Percentiles rank a stretch among this genome's conserved stretches.
phyloP scores from a whole-genome alignment of 2,797 vertebrate species.

The Otus scops region DNA sequence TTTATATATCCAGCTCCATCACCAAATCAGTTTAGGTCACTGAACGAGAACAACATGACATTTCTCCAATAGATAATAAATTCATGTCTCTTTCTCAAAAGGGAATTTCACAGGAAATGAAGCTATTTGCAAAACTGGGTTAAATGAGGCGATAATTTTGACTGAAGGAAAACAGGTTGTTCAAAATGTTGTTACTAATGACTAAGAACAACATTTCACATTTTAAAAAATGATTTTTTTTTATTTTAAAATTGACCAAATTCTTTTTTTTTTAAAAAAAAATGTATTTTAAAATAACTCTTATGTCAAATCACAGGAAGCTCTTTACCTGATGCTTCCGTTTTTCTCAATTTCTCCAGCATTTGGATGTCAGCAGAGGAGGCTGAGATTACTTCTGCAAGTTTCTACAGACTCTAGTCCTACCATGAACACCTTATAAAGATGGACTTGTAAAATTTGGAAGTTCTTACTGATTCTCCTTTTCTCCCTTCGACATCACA shows the following conservation, averaged over 20 bases:
- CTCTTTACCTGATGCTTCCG: not conserved
- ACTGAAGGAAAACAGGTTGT: not conserved
- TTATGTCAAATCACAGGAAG: not conserved
- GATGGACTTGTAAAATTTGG: not conserved
- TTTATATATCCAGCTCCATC: not conserved
- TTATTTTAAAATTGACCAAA: not conserved
- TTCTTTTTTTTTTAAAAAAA: not conserved
- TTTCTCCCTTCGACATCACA: not conserved
- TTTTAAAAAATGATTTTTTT: not conserved
- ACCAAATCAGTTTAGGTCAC: not conserved
- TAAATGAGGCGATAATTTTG: not conserved
- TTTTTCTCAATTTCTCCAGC: not conserved
- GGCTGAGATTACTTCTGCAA: not conserved
- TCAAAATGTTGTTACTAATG: not conserved
- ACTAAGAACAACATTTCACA: not conserved
- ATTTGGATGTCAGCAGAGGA: not conserved
- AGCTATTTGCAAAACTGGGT: not conserved
- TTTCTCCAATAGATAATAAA: not conserved
- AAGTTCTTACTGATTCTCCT: not conserved
- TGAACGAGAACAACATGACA: not conserved
- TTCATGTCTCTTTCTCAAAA: not conserved
- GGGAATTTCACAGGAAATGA: not conserved
- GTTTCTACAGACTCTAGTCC: not conserved
- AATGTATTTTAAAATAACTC: not conserved
- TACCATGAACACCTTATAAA: not conserved